Evolutionary conservation across 2,888 invertebrate species (phyloP), one percentile per base, ranked within the genome.

Genomic region (Nezara viridula): DNA sequence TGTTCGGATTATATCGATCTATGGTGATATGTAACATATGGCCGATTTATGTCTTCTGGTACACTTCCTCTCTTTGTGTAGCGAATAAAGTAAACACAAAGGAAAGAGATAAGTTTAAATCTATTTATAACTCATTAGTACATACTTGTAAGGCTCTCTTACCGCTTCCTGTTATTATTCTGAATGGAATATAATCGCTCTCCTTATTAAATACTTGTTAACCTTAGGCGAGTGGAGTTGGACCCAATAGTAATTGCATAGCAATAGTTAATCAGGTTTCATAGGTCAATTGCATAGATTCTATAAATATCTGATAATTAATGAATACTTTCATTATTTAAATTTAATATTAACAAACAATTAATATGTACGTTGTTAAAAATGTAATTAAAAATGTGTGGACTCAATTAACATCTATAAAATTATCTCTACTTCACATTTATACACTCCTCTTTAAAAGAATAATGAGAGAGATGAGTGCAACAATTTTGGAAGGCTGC

Each of bases 11-110:
- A 6, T 60, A 32, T 73, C 66, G 21, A 73, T 73, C 66, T 19
- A 37, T 27, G 66, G 66, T 37, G 66, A 73, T 19, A 37, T 32
- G 66, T 73, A 73, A 73, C 66, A 73, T 37, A 73, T 37, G 66
- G 32, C 66, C 32, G 66, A 73, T 73, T 73, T 73, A 73, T 73
- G 32, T 6, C 66, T 73, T 73, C 66, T 73, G 66, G 32, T 73
- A 73, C 7, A 73, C 32, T 73, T 73, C 66, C 66, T 73, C 66
- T 73, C 66, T 73, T 73, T 73, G 66, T 73, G 66, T 73, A 21
- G 37, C 37, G 19, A 73, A 73, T 73, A 37, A 73, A 32, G 66
- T 73, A 73, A 73, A 73, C 66, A 73, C 66, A 73, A 73, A 73
- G 66, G 60, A 7, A 73, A 37, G 19, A 32, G 66, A 73, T 32